phyloP scores from a whole-genome alignment of 1,140 invertebrate genomes.

The Nephotettix cincticeps region DNA sequence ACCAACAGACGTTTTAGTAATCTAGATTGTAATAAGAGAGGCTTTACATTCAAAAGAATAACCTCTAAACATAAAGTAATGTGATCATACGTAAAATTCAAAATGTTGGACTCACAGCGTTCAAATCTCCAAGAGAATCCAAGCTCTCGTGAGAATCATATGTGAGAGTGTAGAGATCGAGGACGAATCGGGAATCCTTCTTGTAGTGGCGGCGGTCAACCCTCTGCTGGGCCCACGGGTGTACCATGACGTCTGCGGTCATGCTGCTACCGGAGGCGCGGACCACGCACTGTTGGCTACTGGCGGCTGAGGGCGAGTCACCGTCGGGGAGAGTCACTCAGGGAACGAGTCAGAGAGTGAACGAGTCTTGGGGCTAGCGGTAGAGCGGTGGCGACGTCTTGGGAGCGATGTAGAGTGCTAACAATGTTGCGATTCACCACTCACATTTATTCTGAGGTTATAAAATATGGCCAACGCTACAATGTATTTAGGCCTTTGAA shows the following conservation, averaged over 20 bases:
- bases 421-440: too few relatives aligned
- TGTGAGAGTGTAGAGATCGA: constrained; percentile 81
- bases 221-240: constrained; percentile 32
- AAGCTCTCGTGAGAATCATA: constrained; percentile 75
- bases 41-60: too few relatives aligned
- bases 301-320: background rate
- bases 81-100: too few relatives aligned
- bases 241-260: constrained; percentile 37
- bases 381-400: too few relatives aligned
- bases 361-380: too few relatives aligned
- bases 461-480: too few relatives aligned
- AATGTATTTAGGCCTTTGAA: too few relatives aligned
- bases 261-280: constrained; percentile 20
- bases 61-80: too few relatives aligned
- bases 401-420: too few relatives aligned
- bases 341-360: background rate
- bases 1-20: too few relatives aligned
- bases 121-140: constrained; percentile 50
- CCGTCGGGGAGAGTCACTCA: background rate
- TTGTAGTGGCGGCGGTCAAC: constrained; percentile 67
- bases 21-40: too few relatives aligned
- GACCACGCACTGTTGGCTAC: background rate
- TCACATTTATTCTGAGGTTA: too few relatives aligned
- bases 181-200: constrained; percentile 77
- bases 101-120: constrained; percentile 37